Evolutionary conservation across 2,113 vertebrate species (phyloP), one percentile per base, ranked within the genome.

Genomic region (Lycaon pictus): DNA sequence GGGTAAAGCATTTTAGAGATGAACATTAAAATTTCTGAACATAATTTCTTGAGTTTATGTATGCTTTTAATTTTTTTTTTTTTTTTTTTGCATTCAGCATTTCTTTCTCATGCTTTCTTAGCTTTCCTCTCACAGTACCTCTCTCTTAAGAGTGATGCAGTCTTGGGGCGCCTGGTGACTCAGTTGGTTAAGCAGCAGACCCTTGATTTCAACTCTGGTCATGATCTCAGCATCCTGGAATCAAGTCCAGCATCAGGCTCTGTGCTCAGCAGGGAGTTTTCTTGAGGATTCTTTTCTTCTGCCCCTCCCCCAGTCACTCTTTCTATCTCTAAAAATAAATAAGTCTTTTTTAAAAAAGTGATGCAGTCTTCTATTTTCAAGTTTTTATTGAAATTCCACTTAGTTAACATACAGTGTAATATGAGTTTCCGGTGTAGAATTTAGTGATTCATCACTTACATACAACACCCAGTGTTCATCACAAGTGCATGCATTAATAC

Each of bases 11-110:
- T 92, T 92, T 92, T 81, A 56, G 19, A 81, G 11, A 43, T 88
- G 63, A 48, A 4, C 37, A 32, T 74, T 65, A 88, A 65, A 96
- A 92, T 35, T 87, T 92, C 48, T 82, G 90, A 74, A 96, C 71
- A 92, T 88, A 95, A 92, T 22, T n/a, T 13, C 43, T 72, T 60
- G 32, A 11, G 56, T 81, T 92, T 87, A 55, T 92, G 17, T 56
- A 77, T 51, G 55, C 29, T 88, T 74, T 81, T 53, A 32, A 81
- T 37, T 37, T 37, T 37, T 37, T 81, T 80, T 72, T 48, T 77
- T 53, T 71, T 48, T 77, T 53, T 29, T 48, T 5, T 48, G 16
- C 43, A 80, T 80, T 87, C 43, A 91, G 23, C 7, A 15, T 79
- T 65, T 90, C 27, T 60, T 90, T 86, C 53, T 91, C 12, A 62